phyloP scores from a whole-genome alignment of 2,113 vertebrate species.

The Bothrops jararaca region DNA sequence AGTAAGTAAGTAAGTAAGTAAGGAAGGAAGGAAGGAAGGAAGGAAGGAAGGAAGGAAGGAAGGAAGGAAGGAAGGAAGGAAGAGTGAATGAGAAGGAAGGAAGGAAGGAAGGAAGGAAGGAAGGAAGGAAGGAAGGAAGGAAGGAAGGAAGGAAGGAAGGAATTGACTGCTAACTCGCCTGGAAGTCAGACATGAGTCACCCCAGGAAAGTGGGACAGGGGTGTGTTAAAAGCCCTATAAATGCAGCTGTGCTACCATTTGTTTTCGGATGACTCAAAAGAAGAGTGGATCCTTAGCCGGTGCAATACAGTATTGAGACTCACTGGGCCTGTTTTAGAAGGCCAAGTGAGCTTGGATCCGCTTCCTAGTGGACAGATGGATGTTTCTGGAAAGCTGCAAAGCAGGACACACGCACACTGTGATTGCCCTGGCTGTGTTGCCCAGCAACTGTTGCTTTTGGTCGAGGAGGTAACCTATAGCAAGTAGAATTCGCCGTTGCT shows the following conservation, averaged over 20 bases:
- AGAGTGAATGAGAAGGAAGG: too few species aligned
- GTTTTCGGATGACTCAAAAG: not conserved
- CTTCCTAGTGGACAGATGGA: not conserved
- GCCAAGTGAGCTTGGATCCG: not conserved
- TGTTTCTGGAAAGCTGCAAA: not conserved
- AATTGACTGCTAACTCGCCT: too few species aligned
- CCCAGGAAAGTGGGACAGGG: not conserved
- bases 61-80: too few species aligned
- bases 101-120: not conserved
- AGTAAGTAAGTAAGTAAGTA: too few species aligned
- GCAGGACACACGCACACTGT: not conserved
- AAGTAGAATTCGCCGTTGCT: not conserved
- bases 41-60: too few species aligned
- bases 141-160: not conserved
- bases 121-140: too few species aligned
- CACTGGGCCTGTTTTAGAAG: not conserved
- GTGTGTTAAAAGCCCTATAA: not conserved
- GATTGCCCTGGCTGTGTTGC: not conserved
- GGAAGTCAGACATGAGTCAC: not conserved
- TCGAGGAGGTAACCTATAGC: not conserved
- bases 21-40: too few species aligned
- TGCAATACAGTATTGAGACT: not conserved
- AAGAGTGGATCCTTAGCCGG: not conserved
- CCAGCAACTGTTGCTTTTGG: not conserved
- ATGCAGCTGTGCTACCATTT: not conserved